A percentile compares a stretch with the other conserved stretches of the same genome.
Evolutionary conservation across 2,113 vertebrate genomes (phyloP).

Genomic region (Oenanthe melanoleuca): DNA sequence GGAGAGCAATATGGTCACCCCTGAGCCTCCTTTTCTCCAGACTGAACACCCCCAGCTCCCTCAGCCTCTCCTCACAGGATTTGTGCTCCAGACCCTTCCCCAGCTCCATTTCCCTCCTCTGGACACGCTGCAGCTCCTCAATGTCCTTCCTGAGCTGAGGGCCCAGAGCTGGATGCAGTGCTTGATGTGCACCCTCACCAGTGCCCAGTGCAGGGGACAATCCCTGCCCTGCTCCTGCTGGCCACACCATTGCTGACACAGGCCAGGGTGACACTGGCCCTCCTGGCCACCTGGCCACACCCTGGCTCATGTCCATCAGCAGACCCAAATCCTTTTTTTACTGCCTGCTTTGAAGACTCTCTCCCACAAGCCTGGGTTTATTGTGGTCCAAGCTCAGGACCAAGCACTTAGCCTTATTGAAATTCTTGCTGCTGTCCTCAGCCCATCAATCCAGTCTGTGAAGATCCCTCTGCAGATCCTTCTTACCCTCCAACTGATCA

Average conservation of each 20-base stretch:
- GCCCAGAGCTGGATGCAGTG: not conserved
- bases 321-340: not conserved
- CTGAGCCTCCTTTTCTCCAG: not conserved
- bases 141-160: rapidly evolving
- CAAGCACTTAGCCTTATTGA: not conserved
- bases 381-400: not conserved
- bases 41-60: not conserved
- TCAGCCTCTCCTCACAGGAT: rapidly evolving
- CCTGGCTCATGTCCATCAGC: not conserved
- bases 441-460: not conserved
- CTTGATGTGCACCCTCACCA: rapidly evolving
- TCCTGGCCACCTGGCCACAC: not conserved
- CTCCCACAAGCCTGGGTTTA: not conserved
- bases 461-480: not conserved
- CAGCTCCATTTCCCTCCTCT: not conserved
- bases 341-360: not conserved
- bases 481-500: not conserved
- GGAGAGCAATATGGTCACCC: not conserved
- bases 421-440: not conserved
- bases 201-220: rapidly evolving
- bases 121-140: rapidly evolving
- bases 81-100: not conserved
- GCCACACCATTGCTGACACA: not conserved
- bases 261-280: not conserved
- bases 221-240: not conserved